phyloP scores from a whole-genome alignment of 2,113 vertebrate species.

The Myrmecobius fasciatus region DNA sequence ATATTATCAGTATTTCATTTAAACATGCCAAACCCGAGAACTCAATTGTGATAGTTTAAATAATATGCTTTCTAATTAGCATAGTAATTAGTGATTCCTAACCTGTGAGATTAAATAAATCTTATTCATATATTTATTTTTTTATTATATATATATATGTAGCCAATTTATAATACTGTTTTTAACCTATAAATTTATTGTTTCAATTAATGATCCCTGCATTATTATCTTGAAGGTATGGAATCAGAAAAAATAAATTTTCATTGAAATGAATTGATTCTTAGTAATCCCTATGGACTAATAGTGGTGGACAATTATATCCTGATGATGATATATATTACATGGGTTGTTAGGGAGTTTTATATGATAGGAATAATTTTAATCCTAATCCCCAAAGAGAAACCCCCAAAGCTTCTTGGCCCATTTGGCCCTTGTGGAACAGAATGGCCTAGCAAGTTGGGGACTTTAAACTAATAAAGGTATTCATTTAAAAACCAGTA shows the following conservation, averaged over 20 bases:
- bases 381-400: not conserved
- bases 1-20: slow-evolving; percentile 30
- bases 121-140: too few species aligned
- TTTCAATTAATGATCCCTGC: not conserved
- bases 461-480: not conserved
- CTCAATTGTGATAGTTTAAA: slow-evolving; percentile 13
- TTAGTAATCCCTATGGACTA: not conserved
- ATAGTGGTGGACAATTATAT: not conserved
- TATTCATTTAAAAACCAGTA: not conserved
- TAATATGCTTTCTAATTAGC: not conserved
- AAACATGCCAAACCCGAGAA: slow-evolving; percentile 17
- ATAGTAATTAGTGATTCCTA: slow-evolving; percentile 18
- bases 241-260: not conserved
- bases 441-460: not conserved
- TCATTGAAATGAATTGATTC: not conserved
- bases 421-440: not conserved
- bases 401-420: not conserved
- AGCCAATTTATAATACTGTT: not conserved
- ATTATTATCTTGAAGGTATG: not conserved
- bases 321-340: not conserved
- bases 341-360: not conserved
- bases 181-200: not conserved
- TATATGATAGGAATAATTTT: not conserved
- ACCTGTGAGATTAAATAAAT: not conserved
- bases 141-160: not conserved